Percentiles rank a stretch among this genome's conserved stretches.
Conservation (phyloP, 2,888 invertebrate species). For the Bhutanitis thaidina region DNA sequence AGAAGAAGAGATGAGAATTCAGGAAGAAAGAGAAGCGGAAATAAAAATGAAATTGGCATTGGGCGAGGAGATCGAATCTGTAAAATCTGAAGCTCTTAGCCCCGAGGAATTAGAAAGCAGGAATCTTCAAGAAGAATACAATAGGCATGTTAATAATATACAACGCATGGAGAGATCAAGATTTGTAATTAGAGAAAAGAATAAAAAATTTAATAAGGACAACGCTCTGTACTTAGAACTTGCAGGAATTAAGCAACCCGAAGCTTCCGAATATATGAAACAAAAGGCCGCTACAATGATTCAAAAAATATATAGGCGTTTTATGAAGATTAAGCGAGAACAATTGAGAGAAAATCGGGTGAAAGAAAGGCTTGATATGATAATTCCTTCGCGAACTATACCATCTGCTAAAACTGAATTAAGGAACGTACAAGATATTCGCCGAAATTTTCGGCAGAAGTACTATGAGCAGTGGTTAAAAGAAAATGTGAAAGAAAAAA, state of each 20-base stretch:
- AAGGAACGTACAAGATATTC: conserved; percentile 62
- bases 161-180: conserved; percentile 68
- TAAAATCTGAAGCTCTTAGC: conserved; percentile 36
- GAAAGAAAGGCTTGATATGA: conserved; percentile 77
- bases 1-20: conserved; percentile 43
- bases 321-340: conserved; percentile 56
- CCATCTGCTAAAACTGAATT: conserved; percentile 65
- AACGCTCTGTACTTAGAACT: conserved; percentile 56
- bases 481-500: conserved; percentile 69
- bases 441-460: conserved; percentile 64
- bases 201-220: conserved; percentile 52
- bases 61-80: conserved; percentile 47
- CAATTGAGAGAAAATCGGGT: conserved; percentile 57
- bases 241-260: conserved; percentile 56
- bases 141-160: conserved; percentile 46
- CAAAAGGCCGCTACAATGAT: conserved; percentile 48
- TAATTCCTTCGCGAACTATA: conserved; percentile 69
- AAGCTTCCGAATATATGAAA: conserved; percentile 38
- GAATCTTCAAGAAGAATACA: conserved; percentile 45
- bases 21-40: conserved; percentile 51
- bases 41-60: conserved; percentile 44
- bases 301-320: conserved; percentile 59
- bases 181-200: conserved; percentile 32
- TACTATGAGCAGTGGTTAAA: conserved; percentile 65
- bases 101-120: conserved; percentile 49